phyloP scores from a whole-genome alignment of 2,888 invertebrate species.

The Caenorhabditis panamensis region DNA sequence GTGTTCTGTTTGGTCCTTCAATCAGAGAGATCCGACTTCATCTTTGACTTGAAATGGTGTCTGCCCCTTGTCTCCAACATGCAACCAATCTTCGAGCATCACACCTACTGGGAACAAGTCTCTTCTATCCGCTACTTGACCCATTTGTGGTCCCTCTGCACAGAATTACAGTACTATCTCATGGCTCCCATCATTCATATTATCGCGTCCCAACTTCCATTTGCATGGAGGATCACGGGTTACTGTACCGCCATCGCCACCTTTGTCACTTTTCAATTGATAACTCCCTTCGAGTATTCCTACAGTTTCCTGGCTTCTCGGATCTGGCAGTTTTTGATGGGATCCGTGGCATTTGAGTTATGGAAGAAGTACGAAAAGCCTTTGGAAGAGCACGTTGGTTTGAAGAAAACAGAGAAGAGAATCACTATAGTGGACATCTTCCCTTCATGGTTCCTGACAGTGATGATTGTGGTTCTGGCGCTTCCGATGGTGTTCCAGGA shows the following conservation, averaged over 20 bases:
- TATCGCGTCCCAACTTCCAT: slow-evolving; percentile 17
- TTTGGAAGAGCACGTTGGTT: neutral
- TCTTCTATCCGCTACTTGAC: slow-evolving; percentile 46
- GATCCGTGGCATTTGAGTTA: slow-evolving; percentile 48
- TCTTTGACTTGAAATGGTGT: slow-evolving; percentile 36
- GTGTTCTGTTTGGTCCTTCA: slow-evolving; percentile 31
- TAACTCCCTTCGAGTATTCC: slow-evolving; percentile 40
- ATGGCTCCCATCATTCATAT: slow-evolving; percentile 51
- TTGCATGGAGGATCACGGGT: slow-evolving; percentile 13
- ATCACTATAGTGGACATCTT: neutral
- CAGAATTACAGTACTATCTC: slow-evolving; percentile 62
- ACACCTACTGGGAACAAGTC: slow-evolving; percentile 52
- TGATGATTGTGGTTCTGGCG: neutral
- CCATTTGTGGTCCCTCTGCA: slow-evolving; percentile 60
- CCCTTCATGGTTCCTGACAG: neutral
- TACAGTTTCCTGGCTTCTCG: slow-evolving; percentile 44
- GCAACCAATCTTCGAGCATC: slow-evolving; percentile 53
- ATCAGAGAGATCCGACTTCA: slow-evolving; percentile 31
- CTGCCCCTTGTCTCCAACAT: slow-evolving; percentile 37
- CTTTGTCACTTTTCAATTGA: slow-evolving; percentile 34
- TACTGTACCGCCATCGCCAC: slow-evolving; percentile 24
- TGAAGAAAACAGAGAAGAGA: neutral
- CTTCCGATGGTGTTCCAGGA: slow-evolving; percentile 10
- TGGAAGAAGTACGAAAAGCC: neutral
- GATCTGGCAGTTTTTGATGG: slow-evolving; percentile 60